phyloP scores from a whole-genome alignment of 2,888 invertebrate species.

The Nysson spinosus region DNA sequence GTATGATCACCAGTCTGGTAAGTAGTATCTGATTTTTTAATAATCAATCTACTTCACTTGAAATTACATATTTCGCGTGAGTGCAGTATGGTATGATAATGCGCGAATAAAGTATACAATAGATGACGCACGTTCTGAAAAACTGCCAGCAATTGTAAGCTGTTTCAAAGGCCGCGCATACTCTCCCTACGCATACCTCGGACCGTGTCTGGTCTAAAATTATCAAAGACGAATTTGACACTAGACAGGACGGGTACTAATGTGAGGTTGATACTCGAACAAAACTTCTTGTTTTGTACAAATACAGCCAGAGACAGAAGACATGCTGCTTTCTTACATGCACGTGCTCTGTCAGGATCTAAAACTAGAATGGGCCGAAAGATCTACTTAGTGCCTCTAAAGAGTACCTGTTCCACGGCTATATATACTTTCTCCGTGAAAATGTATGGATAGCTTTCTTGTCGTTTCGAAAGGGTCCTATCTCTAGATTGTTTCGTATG shows the following conservation, averaged over 20 bases:
- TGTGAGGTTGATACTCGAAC: constrained; percentile 66
- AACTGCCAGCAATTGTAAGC: constrained; percentile 66
- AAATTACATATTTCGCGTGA: background rate
- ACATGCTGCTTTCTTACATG: constrained; percentile 13
- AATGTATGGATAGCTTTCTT: constrained; percentile 20
- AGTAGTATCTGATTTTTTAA: constrained; percentile 57
- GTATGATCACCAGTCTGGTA: constrained; percentile 96
- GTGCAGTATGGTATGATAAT: constrained; percentile 16
- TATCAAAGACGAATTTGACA: constrained; percentile 74
- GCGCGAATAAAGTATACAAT: constrained; percentile 27
- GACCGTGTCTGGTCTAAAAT: constrained; percentile 70
- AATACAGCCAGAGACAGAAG: constrained; percentile 30
- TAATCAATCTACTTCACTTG: background rate
- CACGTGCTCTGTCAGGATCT: constrained; percentile 38
- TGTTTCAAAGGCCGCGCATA: constrained; percentile 37
- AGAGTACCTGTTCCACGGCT: constrained; percentile 13
- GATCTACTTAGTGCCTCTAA: constrained; percentile 19
- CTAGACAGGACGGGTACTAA: constrained; percentile 66
- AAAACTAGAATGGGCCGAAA: constrained; percentile 44
- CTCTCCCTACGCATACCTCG: constrained; percentile 55
- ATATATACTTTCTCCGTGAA: background rate
- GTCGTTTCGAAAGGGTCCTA: background rate
- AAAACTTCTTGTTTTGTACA: constrained; percentile 50
- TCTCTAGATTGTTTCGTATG: background rate
- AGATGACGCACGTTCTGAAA: constrained; percentile 62